These are phyloP conservation scores for Pammene aurita DNA, from an alignment of 2,888 invertebrate genomes.

Conservation along the genomic window DNA sequence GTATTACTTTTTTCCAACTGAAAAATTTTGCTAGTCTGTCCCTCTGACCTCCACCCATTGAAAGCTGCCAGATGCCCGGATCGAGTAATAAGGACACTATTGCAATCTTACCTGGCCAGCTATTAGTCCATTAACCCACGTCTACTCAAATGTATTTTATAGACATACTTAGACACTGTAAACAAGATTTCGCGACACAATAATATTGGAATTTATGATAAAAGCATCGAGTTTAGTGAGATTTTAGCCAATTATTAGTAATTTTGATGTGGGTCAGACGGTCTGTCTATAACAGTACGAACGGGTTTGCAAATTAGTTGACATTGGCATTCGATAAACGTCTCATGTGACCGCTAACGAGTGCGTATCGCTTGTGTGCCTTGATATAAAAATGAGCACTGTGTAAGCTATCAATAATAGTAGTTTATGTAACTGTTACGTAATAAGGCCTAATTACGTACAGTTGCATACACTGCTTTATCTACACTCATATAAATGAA, in stretches of 20 bases:
- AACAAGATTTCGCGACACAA: conserved; percentile 12
- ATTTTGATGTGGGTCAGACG: conserved; percentile 64
- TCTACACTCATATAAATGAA: too few species aligned
- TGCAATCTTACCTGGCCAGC: too few species aligned
- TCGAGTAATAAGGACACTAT: too few species aligned
- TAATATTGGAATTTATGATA: conserved; percentile 18
- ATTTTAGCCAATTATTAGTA: conserved; percentile 23
- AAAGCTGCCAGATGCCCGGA: too few species aligned
- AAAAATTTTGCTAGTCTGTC: too few species aligned
- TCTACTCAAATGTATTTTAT: neutral
- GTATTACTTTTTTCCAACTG: too few species aligned
- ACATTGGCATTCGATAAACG: conserved; percentile 72
- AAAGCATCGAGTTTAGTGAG: conserved; percentile 19
- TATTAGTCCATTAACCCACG: too few species aligned
- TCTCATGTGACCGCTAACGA: conserved; percentile 35
- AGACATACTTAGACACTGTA: neutral
- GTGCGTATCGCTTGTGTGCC: conserved; percentile 15
- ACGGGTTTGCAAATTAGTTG: conserved; percentile 76
- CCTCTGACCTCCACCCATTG: too few species aligned
- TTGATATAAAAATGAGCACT: neutral
- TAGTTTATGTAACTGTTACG: too few species aligned
- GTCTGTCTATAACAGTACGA: conserved; percentile 65
- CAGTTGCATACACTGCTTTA: too few species aligned
- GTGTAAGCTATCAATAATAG: neutral
- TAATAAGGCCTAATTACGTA: too few species aligned